Evolutionary conservation across 2,888 invertebrate genomes (phyloP).

Genomic region (Chironomus tentans): DNA sequence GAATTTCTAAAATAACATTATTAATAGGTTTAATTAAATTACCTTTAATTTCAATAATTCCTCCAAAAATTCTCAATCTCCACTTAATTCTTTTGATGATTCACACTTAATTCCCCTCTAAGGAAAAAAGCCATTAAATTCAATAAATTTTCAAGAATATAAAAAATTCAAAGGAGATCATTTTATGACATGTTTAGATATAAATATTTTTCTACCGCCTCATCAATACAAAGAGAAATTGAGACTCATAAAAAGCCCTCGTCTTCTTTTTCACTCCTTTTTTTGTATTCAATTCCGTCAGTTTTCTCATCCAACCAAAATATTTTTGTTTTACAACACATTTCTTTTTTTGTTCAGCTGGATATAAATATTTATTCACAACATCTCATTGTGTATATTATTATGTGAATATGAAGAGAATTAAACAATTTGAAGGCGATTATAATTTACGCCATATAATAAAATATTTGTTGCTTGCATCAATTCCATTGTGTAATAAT

Average conservation of each 20-base stretch:
- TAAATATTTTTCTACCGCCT: slow-evolving; percentile 22
- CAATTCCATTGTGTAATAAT: too few species aligned
- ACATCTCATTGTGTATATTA: too few species aligned
- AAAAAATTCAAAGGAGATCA: background rate
- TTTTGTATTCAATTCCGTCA: background rate
- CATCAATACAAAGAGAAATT: slow-evolving; percentile 6
- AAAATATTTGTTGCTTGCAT: background rate
- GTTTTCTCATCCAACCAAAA: background rate
- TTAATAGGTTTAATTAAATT: too few species aligned
- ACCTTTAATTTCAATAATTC: too few species aligned
- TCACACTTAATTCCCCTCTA: too few species aligned
- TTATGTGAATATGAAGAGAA: too few species aligned
- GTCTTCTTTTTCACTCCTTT: background rate
- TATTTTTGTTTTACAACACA: background rate
- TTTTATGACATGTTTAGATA: slow-evolving; percentile 9
- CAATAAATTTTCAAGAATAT: background rate
- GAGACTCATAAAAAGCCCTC: slow-evolving; percentile 1
- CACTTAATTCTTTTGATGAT: too few species aligned
- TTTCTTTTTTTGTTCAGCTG: background rate
- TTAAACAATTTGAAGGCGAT: background rate
- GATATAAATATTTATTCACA: slow-evolving; percentile 14
- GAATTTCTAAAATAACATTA: too few species aligned
- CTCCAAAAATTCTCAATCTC: too few species aligned
- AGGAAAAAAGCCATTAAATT: background rate
- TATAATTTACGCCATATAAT: background rate